Evolutionary conservation across 1,140 invertebrate genomes (phyloP).

Genomic region (Drosophila littoralis): DNA sequence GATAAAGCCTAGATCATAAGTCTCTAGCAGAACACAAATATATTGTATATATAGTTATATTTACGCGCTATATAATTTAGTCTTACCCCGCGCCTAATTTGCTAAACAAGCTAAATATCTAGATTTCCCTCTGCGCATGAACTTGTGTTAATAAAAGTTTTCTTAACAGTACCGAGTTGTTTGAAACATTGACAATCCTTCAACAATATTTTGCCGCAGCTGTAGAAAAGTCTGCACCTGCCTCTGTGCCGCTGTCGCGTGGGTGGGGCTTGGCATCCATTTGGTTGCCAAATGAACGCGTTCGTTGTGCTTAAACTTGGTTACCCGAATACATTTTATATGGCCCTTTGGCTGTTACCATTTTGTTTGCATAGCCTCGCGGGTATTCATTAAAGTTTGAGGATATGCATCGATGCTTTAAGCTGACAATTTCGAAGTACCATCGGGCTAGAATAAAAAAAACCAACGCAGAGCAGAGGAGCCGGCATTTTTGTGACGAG

Average conservation of each 20-base stretch:
- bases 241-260: background rate
- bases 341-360: slow-evolving; percentile 71
- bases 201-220: slow-evolving; percentile 23
- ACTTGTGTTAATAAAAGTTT: slow-evolving; percentile 24
- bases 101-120: slow-evolving; percentile 3
- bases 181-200: slow-evolving; percentile 34
- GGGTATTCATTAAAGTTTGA: slow-evolving; percentile 61
- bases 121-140: slow-evolving; percentile 19
- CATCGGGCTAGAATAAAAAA: slow-evolving; percentile 9
- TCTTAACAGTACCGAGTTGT: slow-evolving; percentile 13
- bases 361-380: slow-evolving; percentile 71
- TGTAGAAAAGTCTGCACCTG: slow-evolving; percentile 25
- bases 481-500: slow-evolving; percentile 46
- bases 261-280: slow-evolving; percentile 13
- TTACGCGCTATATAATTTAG: too few species aligned
- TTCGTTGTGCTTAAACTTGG: slow-evolving; percentile 71
- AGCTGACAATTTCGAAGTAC: slow-evolving; percentile 65
- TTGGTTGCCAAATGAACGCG: slow-evolving; percentile 71
- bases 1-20: too few species aligned
- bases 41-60: too few species aligned
- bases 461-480: background rate
- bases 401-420: slow-evolving; percentile 50
- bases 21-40: too few species aligned
- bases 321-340: slow-evolving; percentile 80
- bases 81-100: too few species aligned